These are phyloP conservation scores for Invenusta paracnida DNA, from an alignment of 2,888 invertebrate genomes.

Conservation along the genomic window DNA sequence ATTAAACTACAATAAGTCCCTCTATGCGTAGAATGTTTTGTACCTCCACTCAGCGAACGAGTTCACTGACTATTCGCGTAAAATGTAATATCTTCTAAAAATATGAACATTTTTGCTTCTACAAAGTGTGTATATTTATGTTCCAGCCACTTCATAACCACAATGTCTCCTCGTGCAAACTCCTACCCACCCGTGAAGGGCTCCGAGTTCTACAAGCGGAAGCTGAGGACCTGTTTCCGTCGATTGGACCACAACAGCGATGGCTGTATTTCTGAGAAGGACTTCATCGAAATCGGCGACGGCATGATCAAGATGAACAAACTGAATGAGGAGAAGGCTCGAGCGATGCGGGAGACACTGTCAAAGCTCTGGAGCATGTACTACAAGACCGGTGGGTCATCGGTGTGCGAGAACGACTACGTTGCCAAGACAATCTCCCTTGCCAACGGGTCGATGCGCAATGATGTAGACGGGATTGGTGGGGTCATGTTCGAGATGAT, in stretches of 20 bases:
- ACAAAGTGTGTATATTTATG: no score
- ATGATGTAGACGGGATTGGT: not conserved
- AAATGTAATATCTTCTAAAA: no score
- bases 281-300: conserved; percentile 27
- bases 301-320: not conserved
- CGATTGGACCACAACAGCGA: conserved; percentile 8
- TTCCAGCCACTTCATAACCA: no score
- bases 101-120: no score
- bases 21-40: no score
- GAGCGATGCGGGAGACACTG: not conserved
- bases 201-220: conserved; percentile 28
- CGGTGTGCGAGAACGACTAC: not conserved
- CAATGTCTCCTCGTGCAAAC: not conserved
- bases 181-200: not conserved
- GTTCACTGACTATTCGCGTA: no score
- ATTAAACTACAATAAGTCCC: no score
- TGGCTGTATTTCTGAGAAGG: not conserved
- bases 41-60: no score
- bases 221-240: conserved; percentile 28
- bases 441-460: not conserved
- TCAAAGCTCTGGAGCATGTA: conserved; percentile 4
- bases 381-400: not conserved
- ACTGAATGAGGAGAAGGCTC: not conserved
- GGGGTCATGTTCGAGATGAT: not conserved
- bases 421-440: not conserved